Evolutionary conservation across 2,888 invertebrate genomes (phyloP), one percentile per base, ranked within the genome.

Genomic region (Watsonalla cultraria): DNA sequence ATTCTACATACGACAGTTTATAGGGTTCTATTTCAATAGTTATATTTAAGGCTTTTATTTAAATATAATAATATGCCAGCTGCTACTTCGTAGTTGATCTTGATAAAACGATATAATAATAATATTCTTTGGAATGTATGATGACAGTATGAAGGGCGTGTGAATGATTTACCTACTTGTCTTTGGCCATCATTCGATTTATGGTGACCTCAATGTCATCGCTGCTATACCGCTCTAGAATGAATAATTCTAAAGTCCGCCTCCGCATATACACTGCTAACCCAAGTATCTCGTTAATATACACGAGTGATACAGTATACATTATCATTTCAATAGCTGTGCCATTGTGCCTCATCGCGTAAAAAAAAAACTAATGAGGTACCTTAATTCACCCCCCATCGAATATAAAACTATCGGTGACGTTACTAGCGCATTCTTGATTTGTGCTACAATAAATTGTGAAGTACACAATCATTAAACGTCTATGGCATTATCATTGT

Each of bases 281-380:
- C 46, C 53, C 61, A 55, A 56, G 49, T 24, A 63, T 55, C 58
- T 37, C 37, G 37, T 37, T n/a, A 37, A 51, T 39, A 54, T 56
- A 59, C 47, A 52, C 58, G 55, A 52, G 54, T 54, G 55, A 61
- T 62, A 37, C 47, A 53, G 45, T 54, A 24, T 47, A 50, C 14
- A 14, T 55, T 42, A 60, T 52, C 70, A 72, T 68, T 75, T 76
- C 77, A 81, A 83, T 83, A 85, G 82, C 77, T 80, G 78, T 72
- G 80, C 85, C 86, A 74, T 80, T 79, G 87, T 88, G 88, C 88
- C 88, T 88, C 80, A 69, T 78, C 74, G 70, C 63, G 74, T 84
- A 84, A 79, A 69, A 42, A 11, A 11, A 11, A 11, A 11, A 42
- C 42, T 9, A 39, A 7, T 9, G 39, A 8, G 39, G 39, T 9